Evolutionary conservation across 2,797 vertebrate genomes (phyloP).

Genomic region (Saxicola maurus): DNA sequence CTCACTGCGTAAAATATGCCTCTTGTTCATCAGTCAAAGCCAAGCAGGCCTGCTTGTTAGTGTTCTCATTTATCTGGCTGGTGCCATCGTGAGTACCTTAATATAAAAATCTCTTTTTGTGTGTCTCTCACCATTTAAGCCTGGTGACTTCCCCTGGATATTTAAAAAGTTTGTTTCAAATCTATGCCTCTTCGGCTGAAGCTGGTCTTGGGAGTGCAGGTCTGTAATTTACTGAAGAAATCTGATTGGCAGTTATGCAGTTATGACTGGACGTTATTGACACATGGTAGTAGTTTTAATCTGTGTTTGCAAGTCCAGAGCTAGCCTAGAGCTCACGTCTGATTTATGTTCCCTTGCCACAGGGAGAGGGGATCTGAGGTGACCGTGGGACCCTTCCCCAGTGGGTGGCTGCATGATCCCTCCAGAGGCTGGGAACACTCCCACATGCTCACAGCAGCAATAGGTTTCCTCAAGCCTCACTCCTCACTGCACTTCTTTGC

Average conservation of each 20-base stretch:
- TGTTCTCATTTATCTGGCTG: background rate
- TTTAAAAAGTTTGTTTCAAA: background rate
- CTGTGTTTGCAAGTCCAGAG: background rate
- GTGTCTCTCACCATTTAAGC: background rate
- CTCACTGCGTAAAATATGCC: background rate
- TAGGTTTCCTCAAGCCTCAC: slow-evolving; percentile 8
- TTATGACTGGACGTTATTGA: background rate
- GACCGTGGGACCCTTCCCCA: background rate
- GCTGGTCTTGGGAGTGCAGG: background rate
- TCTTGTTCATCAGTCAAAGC: background rate
- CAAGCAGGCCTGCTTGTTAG: background rate
- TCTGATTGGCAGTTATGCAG: background rate
- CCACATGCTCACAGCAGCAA: background rate
- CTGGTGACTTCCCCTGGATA: background rate
- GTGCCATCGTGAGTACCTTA: background rate
- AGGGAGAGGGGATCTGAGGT: background rate
- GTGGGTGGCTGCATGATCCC: background rate
- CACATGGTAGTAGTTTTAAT: background rate
- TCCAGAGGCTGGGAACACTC: background rate
- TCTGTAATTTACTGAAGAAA: background rate
- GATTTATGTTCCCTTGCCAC: background rate
- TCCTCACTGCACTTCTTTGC: background rate
- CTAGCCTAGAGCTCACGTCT: background rate
- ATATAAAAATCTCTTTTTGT: background rate
- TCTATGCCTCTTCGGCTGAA: background rate